Base-by-base conservation (phyloP, 2,888 invertebrate genomes). In the Dastarcus helophoroides region DNA sequence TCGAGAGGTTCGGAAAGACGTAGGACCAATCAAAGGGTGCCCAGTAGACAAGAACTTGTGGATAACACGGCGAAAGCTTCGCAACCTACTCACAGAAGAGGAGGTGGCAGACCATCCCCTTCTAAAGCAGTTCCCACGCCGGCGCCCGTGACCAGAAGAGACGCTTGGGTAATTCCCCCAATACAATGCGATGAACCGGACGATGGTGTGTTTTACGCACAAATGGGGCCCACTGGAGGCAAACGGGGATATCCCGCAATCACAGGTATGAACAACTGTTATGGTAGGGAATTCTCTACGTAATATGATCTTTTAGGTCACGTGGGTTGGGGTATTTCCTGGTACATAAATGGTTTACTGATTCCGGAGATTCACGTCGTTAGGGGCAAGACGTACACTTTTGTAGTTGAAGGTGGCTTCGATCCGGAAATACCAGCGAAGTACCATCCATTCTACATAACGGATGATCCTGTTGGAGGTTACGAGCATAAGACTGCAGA, bases 381-480 rank as follows among this genome's bases (percentile, higher is more conserved):
- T 1, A 70, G 90, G 29, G 89, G 90, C 4, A 77, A 73, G 56
- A 79, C 78, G 9, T 91, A 91, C 58, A 86, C 83, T 0, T 90
- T 91, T 57, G 79, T 89, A 16, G 76, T 79, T 2, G 91, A 91
- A 60, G 90, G 85, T 1, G 93, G 91, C 11, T 64, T 72, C 22
- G 74, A 91, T 58, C 71, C 83, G 0, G 76, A 78, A 12, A 65
- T 72, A 22, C 81, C 89, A 0, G 88, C 90, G 6, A 72, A 78
- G 42, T 89, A 85, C 58, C 91, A 93, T 64, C 91, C 91, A 22
- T 88, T 93, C 68, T 86, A 86, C 62, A 90, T 93, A 51, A 89
- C 90, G 17, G 83, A 90, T 53, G 90, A 91, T 60, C 75, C 86
- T 1, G 69, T 89, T n/a, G 91, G 91, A 17, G 91, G 91, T 2